Percentiles rank a stretch among this genome's conserved stretches.
Evolutionary conservation across 2,888 invertebrate species (phyloP).

Genomic region (Polydrusus pterygomalis): DNA sequence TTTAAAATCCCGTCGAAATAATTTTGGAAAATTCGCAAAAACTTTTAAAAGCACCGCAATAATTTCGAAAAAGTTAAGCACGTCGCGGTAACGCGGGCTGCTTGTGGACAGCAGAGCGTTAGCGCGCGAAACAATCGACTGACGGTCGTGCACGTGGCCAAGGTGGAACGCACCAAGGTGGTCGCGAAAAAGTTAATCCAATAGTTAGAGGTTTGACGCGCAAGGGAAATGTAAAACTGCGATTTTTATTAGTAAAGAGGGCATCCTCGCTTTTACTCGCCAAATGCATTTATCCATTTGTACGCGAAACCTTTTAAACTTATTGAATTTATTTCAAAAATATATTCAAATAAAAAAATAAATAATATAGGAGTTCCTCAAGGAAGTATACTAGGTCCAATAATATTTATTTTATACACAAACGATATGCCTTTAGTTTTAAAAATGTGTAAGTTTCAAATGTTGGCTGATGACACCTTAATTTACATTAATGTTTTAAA

Average conservation of each 20-base stretch:
- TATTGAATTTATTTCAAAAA: no score
- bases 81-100: conserved; percentile 29
- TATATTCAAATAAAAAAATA: no score
- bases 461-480: no score
- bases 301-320: no score
- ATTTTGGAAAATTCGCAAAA: not conserved
- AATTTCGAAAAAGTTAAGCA: conserved; percentile 7
- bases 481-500: no score
- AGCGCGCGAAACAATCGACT: conserved; percentile 68
- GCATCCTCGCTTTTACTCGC: no score
- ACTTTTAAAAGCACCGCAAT: not conserved
- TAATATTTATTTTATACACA: no score
- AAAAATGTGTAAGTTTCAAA: no score
- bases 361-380: no score
- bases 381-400: no score
- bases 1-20: not conserved
- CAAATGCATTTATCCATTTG: no score
- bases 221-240: not conserved
- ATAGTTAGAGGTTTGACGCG: conserved; percentile 17
- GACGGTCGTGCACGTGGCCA: conserved; percentile 54
- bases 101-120: conserved; percentile 56
- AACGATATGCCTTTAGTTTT: no score
- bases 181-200: conserved; percentile 29
- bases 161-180: conserved; percentile 10
- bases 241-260: not conserved